These are phyloP conservation scores for Cantharis flavilabris DNA, from an alignment of 2,888 invertebrate species.

Conservation along the genomic window DNA sequence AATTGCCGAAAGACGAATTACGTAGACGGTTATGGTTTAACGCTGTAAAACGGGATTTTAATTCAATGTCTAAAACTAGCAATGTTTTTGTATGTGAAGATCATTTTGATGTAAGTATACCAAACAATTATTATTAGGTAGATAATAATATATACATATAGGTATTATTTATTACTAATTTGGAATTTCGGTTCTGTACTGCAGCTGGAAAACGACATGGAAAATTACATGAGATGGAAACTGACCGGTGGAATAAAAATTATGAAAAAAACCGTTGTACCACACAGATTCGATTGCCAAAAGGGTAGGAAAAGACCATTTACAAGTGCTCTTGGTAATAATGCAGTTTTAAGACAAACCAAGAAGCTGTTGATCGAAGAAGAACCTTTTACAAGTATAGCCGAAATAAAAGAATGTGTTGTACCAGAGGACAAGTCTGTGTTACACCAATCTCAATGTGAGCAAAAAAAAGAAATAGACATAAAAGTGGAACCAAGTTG, in stretches of 20 bases:
- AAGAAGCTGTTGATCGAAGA: no score
- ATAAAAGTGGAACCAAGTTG: no score
- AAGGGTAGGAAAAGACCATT: conserved; percentile 25
- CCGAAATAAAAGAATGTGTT: no score
- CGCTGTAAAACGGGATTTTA: background rate
- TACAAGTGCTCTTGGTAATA: no score
- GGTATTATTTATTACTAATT: no score
- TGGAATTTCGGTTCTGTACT: background rate
- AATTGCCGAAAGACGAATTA: background rate
- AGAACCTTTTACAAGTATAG: no score
- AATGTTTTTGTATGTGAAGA: conserved; percentile 8
- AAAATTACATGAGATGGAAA: conserved; percentile 31
- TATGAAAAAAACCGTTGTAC: conserved; percentile 27
- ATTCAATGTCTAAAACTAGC: background rate
- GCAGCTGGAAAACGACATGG: conserved; percentile 31
- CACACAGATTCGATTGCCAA: conserved; percentile 36
- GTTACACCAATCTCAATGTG: no score
- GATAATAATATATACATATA: no score
- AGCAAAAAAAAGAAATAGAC: no score
- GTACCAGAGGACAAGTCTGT: no score
- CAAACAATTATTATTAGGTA: no score
- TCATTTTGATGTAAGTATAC: conserved; percentile 9
- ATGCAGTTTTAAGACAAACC: no score
- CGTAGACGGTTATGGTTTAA: background rate
- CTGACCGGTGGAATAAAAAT: conserved; percentile 29